Base-by-base conservation (phyloP, 2,113 vertebrate species). In the Toxotes chatareus region DNA sequence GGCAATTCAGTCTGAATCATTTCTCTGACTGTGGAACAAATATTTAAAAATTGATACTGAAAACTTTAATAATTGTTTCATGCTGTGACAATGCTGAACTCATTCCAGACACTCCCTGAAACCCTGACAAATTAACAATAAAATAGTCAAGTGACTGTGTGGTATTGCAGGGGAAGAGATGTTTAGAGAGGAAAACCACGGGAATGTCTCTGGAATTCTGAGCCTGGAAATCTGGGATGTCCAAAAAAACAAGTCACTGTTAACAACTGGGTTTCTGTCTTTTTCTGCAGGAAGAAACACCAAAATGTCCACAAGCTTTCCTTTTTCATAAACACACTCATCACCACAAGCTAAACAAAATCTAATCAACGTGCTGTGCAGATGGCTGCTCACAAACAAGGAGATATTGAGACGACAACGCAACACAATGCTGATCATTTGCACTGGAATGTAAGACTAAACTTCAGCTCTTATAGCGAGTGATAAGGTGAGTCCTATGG, bases 181-280 rank as follows among this genome's bases (percentile, higher is more conserved):
- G 31, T 86, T 86, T 85, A 49, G 44, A 83, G 64, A 55, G 76
- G 51, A 82, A 78, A 90, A 84, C 79, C 89, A 79, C 88, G 23
- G 86, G 81, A 88, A 91, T 91, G 53, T 67, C 31, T 85, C 77
- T 74, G 76, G 88, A 89, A 92, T 91, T 86, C 9, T 79, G 60
- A 66, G 66, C 36, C 10, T 51, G 69, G 17, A 83, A 67, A 69
- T 69, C 8, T 23, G 46, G 1, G 49, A 32, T 3, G 3, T 60
- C 36, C 14, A 62, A 55, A 62, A 82, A 80, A 74, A 66, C 53
- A 68, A 42, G 59, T 51, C 0, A 0, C 7, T 32, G 47, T 64
- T 14, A 79, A 86, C 85, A 86, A 80, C 63, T 51, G 79, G 46
- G 63, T 70, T 71, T 88, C 62, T 83, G 86, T 86, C 44, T 65